Base-by-base conservation (phyloP, 2,888 invertebrate genomes). In the Campopleginae sp. region DNA sequence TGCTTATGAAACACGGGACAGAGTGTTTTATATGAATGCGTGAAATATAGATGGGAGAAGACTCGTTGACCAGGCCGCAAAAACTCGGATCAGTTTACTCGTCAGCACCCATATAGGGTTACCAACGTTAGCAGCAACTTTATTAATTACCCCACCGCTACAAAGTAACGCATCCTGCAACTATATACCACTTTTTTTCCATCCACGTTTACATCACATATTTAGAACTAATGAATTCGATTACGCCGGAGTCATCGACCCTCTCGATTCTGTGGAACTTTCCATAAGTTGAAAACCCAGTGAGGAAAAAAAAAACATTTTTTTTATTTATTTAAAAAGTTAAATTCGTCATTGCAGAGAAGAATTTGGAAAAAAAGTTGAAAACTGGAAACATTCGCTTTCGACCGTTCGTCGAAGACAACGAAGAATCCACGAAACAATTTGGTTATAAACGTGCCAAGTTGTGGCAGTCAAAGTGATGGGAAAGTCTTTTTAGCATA, bases 101-200 rank as follows among this genome's bases (percentile, higher is more conserved):
- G 78, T 65, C 48, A 46, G 44, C 71, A 14, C 72, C 72, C 54
- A 77, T 80, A 77, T 75, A 76, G 66, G 17, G 86, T 82, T 84
- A 87, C 85, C 70, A 51, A 51, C 51, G 48, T 79, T 84, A 74
- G 44, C n/a, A 10, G 42, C 88, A 66, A 82, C 70, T 84, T 87
- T 89, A 89, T 90, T 88, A 90, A 91, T 91, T 91, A 88, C 88
- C 85, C 86, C 87, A 89, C 86, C 85, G 87, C 86, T 87, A 88
- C 89, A 87, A 85, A 91, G 90, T 92, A 91, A 90, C 89, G 89
- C 91, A 91, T 92, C 91, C 91, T 91, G 91, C 89, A 90, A 89
- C 90, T 86, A 87, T 48, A 86, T 86, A 86, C 86, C 83, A 84
- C 85, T 33, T 19, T 38, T 51, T 19, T 65, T 33, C 42, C 44